Conservation (phyloP, 2,797 vertebrate genomes). For the Arremon brunneinucha region DNA sequence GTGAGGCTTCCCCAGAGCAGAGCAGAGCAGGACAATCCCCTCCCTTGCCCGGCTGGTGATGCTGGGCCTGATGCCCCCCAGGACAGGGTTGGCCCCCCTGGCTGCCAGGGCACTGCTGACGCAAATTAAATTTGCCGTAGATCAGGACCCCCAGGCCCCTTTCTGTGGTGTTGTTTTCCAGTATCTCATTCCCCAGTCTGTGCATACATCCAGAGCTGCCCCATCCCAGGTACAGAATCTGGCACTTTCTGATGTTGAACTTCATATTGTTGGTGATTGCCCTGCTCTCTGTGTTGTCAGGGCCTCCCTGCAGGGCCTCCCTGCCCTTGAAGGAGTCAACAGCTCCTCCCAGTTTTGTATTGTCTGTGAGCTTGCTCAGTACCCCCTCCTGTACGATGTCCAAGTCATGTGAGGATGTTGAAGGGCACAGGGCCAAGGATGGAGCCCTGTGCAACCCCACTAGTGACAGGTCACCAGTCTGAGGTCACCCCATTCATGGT, state of each 20-base stretch:
- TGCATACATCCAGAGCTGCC: fast-evolving
- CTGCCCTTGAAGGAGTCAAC: fast-evolving
- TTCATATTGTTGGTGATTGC: neutral
- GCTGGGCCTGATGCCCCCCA: neutral
- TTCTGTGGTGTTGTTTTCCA: fast-evolving
- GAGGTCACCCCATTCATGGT: neutral
- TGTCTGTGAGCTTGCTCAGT: fast-evolving
- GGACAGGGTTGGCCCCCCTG: fast-evolving
- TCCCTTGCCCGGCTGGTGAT: fast-evolving
- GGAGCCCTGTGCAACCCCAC: neutral
- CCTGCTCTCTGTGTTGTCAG: neutral
- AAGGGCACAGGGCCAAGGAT: too few relatives aligned
- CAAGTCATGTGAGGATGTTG: neutral
- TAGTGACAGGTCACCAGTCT: neutral
- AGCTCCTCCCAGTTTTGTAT: neutral
- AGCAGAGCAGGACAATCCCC: neutral
- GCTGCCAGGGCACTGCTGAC: neutral
- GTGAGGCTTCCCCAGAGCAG: too few relatives aligned
- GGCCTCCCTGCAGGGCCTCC: neutral
- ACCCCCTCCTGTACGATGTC: neutral
- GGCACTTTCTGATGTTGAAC: fast-evolving
- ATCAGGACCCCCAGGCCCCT: neutral
- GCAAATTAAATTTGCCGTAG: fast-evolving
- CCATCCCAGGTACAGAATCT: neutral
- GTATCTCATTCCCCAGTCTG: fast-evolving